phyloP scores from a whole-genome alignment of 2,113 vertebrate species.

The Cebus imitator region DNA sequence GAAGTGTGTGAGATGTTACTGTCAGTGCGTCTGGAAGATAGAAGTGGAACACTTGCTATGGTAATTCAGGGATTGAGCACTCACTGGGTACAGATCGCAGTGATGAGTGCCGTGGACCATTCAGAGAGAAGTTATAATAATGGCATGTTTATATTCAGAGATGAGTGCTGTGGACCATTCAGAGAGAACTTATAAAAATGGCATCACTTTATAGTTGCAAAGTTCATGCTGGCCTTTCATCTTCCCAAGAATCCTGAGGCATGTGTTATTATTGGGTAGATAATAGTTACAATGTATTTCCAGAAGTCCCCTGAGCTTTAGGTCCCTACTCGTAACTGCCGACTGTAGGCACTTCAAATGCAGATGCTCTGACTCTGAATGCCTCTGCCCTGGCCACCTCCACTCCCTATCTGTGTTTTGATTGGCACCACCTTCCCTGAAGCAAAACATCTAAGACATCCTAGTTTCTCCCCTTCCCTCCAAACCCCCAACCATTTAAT shows the following conservation, averaged over 20 bases:
- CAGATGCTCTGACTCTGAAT: neutral
- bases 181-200: neutral
- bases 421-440: neutral
- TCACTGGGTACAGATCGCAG: neutral
- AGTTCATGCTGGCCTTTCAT: neutral
- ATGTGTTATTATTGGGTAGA: neutral
- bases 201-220: neutral
- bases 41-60: neutral
- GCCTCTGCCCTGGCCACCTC: neutral
- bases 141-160: neutral
- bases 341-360: neutral
- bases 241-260: neutral
- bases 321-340: neutral
- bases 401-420: neutral
- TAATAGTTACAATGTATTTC: neutral
- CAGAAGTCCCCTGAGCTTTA: neutral
- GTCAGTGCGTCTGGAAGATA: neutral
- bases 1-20: too few species aligned
- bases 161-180: neutral
- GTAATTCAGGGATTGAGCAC: neutral
- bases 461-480: neutral
- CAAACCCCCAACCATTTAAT: neutral
- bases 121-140: neutral
- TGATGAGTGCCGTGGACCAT: neutral
- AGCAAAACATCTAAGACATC: neutral